Base-by-base conservation (phyloP, 1,140 invertebrate species). In the Hylyphantes graminicola region DNA sequence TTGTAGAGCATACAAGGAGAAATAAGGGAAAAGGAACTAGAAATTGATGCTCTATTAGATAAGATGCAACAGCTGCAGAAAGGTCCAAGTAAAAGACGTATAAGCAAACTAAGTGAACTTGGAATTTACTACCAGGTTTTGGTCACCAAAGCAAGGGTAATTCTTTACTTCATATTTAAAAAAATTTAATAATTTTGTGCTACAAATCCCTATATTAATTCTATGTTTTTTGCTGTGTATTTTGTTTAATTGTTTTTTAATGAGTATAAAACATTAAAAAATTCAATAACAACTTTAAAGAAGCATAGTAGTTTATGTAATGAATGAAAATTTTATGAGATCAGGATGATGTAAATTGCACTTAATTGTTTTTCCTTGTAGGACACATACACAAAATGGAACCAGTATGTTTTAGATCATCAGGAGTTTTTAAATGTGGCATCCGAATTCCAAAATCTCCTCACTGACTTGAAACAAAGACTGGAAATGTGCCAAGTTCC, bases 41-140 rank as follows among this genome's bases (percentile, higher is more conserved):
- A 98, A 90, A 96, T 98, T 83, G 97, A 98, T 88, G 93, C 94
- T 70, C 93, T 98, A 0, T 97, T 95, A 17, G 97, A 98, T 89
- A 94, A 94, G 86, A 95, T 95, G 7, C 96, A 98, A 88, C 92
- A 94, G 81, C 89, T 97, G 2, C 93, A 95, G 70, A 95, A 94
- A 86, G 93, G 93, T 83, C 84, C 87, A 89, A 77, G 89, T 87
- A 67, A 85, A 87, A 11, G 88, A 87, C 75, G 89, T 88, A 88
- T 89, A 89, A 93, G 94, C 86, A 93, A 89, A 87, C 94, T 96
- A 77, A 95, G 95, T 11, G 96, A 98, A 89, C 89, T 98, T 2
- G 94, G 94, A 15, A 92, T 95, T 0, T 97, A 96, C 89, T 98
- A 98, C 88, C 96, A 97, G 89, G 94, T 96, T 87, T 92, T 98